Conservation (phyloP, 1,140 invertebrate species). For the Drosophila suzukii region DNA sequence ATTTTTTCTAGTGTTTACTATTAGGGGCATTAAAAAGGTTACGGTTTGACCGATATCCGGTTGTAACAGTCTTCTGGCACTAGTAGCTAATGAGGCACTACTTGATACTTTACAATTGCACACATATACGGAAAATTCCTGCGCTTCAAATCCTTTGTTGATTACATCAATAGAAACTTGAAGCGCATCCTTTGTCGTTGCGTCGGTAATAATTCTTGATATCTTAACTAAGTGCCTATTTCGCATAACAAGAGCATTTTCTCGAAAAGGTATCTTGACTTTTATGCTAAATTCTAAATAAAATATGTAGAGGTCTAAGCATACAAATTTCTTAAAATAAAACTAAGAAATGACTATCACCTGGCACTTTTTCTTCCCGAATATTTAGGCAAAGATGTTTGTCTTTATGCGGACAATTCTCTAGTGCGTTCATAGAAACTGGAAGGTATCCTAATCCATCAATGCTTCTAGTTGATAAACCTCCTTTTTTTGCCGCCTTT, state of each 20-base stretch:
- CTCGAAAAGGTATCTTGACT: conserved; percentile 61
- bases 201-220: conserved; percentile 60
- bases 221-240: conserved; percentile 48
- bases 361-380: conserved; percentile 41
- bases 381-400: conserved; percentile 47
- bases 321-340: neutral
- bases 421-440: conserved; percentile 9
- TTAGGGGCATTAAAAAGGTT: conserved; percentile 52
- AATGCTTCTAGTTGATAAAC: conserved; percentile 4
- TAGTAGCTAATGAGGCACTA: conserved; percentile 8
- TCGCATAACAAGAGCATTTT: conserved; percentile 29
- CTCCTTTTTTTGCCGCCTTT: neutral
- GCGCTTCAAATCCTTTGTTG: conserved; percentile 51
- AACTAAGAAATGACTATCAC: conserved; percentile 6
- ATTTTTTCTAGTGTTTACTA: conserved; percentile 40
- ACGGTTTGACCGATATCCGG: conserved; percentile 56
- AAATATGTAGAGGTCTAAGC: neutral
- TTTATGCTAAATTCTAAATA: conserved; percentile 51
- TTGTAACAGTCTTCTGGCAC: conserved; percentile 23
- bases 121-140: conserved; percentile 52
- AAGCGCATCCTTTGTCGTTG: conserved; percentile 66
- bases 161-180: conserved; percentile 63
- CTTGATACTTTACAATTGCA: conserved; percentile 39
- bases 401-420: conserved; percentile 34
- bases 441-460: conserved; percentile 20